Conservation (phyloP, 2,888 invertebrate genomes). For the Tinea pellionella region DNA sequence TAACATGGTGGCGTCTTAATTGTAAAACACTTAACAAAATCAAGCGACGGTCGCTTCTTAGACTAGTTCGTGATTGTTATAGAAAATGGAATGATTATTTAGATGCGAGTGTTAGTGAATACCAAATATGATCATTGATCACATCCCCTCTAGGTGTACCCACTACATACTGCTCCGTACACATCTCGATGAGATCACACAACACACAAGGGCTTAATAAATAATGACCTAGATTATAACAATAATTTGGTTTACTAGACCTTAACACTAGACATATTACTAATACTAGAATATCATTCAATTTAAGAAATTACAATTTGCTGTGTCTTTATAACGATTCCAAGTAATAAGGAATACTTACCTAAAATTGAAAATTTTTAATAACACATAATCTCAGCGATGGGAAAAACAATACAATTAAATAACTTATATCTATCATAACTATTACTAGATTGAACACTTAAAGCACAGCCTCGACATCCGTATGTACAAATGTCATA, state of each 20-base stretch:
- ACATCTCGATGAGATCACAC: conserved; percentile 47
- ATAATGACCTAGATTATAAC: conserved; percentile 57
- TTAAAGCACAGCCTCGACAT: conserved; percentile 66
- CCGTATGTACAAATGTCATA: conserved; percentile 48
- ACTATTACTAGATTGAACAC: conserved; percentile 59
- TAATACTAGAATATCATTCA: conserved; percentile 29
- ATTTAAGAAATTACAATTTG: conserved; percentile 33
- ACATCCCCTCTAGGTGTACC: not conserved
- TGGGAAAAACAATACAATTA: conserved; percentile 32
- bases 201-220: conserved; percentile 51
- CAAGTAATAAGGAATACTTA: not conserved
- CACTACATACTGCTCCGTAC: not conserved
- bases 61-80: conserved; percentile 57
- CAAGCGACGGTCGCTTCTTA: conserved; percentile 42
- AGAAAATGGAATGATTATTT: conserved; percentile 47
- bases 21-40: not conserved
- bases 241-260: conserved; percentile 63
- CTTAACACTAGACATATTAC: conserved; percentile 32
- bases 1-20: not conserved
- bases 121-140: not conserved
- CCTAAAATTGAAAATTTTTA: not conserved
- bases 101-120: conserved; percentile 5
- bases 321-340: not conserved
- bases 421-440: conserved; percentile 10
- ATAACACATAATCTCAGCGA: conserved; percentile 55